Evolutionary conservation across 1,140 invertebrate species (phyloP).

Genomic region (Aphelenchoides fujianensis): DNA sequence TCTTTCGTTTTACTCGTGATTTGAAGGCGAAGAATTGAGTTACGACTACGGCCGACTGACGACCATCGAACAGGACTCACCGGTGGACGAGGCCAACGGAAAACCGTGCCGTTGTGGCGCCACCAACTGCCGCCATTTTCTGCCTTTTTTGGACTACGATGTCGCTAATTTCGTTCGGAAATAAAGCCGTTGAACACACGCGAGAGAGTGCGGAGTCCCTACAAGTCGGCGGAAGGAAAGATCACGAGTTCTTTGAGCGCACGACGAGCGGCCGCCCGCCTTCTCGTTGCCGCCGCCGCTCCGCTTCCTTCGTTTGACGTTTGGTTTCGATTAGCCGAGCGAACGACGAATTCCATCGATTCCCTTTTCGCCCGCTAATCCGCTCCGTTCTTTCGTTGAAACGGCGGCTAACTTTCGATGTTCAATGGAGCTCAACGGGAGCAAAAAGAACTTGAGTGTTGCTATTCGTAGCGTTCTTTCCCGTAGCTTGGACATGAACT

Average conservation of each 20-base stretch:
- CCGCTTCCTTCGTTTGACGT: neutral
- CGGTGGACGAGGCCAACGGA: neutral
- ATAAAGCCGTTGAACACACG: neutral
- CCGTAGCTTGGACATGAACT: no score
- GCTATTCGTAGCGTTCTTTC: no score
- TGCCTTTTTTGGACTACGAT: neutral
- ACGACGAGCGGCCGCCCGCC: neutral
- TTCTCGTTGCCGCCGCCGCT: no score
- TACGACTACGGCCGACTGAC: slow-evolving; percentile 32
- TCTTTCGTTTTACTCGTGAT: slow-evolving; percentile 9
- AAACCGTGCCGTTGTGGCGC: slow-evolving; percentile 33
- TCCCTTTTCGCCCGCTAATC: no score
- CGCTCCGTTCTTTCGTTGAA: no score
- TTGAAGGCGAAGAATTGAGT: slow-evolving; percentile 38
- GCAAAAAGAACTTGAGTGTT: no score
- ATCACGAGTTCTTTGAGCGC: neutral
- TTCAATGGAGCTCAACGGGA: no score
- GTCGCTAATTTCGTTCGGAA: neutral
- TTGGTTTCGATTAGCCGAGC: no score
- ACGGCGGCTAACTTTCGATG: no score
- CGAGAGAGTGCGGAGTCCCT: no score
- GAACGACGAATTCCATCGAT: no score
- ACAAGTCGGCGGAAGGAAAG: neutral
- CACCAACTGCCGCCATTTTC: neutral
- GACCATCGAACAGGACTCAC: neutral